phyloP scores from a whole-genome alignment of 2,113 vertebrate genomes.

The Oreochromis aureus region DNA sequence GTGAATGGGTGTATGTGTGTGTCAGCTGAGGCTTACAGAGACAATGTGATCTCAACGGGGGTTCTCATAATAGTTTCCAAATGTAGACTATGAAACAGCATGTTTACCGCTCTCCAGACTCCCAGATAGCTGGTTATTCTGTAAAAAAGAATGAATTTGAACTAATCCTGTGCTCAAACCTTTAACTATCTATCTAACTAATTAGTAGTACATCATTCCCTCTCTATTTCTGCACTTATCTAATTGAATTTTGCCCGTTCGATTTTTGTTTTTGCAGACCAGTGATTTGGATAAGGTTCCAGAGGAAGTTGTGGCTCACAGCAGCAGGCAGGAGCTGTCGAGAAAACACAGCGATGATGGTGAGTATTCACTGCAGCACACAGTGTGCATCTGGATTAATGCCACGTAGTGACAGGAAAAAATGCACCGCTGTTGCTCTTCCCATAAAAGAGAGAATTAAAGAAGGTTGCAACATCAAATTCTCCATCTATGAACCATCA shows the following conservation, averaged over 20 bases:
- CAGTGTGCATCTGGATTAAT: slow-evolving; percentile 3
- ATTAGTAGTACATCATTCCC: background rate
- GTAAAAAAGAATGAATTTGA: background rate
- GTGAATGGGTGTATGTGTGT: slow-evolving; percentile 11
- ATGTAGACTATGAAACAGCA: slow-evolving; percentile 23
- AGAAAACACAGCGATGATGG: slow-evolving; percentile 89
- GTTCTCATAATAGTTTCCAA: slow-evolving; percentile 57
- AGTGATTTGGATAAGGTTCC: slow-evolving; percentile 89
- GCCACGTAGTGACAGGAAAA: background rate
- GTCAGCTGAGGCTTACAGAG: background rate
- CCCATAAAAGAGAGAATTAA: background rate
- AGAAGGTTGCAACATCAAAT: slow-evolving; percentile 2
- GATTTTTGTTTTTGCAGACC: slow-evolving; percentile 67
- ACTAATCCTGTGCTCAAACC: background rate
- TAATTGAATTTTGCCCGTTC: slow-evolving; percentile 4
- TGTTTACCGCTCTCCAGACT: background rate
- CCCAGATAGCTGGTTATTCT: background rate
- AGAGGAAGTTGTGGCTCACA: slow-evolving; percentile 78
- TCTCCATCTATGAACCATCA: background rate
- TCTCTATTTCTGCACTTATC: background rate
- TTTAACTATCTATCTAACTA: background rate
- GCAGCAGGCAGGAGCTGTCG: slow-evolving; percentile 70
- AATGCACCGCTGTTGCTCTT: background rate
- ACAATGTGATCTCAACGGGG: slow-evolving; percentile 42
- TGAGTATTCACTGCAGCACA: slow-evolving; percentile 58